Evolutionary conservation across 2,888 invertebrate genomes (phyloP), one percentile per base, ranked within the genome.

Genomic region (Octodonta nipae): DNA sequence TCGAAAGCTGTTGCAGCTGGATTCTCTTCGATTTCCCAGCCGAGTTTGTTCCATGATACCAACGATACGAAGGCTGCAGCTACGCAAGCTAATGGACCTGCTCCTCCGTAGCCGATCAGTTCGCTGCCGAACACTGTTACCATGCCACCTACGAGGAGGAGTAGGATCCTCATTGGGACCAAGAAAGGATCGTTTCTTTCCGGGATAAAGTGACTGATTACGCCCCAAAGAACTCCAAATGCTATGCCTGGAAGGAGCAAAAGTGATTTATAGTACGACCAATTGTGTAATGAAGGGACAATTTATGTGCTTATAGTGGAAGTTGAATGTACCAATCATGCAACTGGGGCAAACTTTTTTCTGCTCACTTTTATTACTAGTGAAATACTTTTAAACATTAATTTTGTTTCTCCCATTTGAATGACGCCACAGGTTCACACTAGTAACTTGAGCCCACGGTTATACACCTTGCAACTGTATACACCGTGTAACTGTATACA

Each of bases 1-100:
- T 85, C 87, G 50, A 91, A 87, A 8, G 86, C 79, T 1, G 83
- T 82, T 0, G 81, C 76, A 0, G 91, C 85, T 0, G 86, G 84
- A 61, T 88, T 87, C 41, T 85, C 83, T 36, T 86, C 86, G 15
- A 85, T 69, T 30, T 83, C 80, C 86, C 86, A 86, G 26, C 85
- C 85, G 46, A 80, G 77, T 36, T 75, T 73, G 22, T 77, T 70
- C 88, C 88, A 88, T 52, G 77, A 78, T 46, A 78, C 74, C 46
- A 82, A 73, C 12, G 85, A 82, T 32, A 85, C 71, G 55, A 89
- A 88, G 1, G 86, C 80, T 4, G 84, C 78, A 5, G 81, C 75
- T 2, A 87, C 83, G 10, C 83, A 83, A 3, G 73, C 87, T 26
- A 93, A 65, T 3, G 92, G 87, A 10, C 89, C 84, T 52, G 78